Conservation (phyloP, 2,797 vertebrate genomes). For the Brotula barbata region DNA sequence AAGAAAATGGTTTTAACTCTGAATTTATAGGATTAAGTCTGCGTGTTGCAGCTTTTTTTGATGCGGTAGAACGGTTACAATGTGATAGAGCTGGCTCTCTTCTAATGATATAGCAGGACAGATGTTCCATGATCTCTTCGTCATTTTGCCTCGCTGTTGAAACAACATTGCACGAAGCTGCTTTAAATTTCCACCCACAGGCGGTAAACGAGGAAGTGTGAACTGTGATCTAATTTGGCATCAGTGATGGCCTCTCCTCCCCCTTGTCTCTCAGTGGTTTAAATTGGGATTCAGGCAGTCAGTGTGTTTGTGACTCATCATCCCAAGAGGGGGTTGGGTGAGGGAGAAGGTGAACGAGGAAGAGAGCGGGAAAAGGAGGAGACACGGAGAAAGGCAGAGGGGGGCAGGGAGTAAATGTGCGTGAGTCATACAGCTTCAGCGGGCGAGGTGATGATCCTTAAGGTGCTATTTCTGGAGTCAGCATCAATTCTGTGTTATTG, state of each 20-base stretch:
- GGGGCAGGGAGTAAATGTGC: slow-evolving; percentile 13
- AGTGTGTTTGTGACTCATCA: slow-evolving; percentile 59
- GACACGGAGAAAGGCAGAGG: slow-evolving; percentile 28
- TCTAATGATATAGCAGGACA: background rate
- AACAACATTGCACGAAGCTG: slow-evolving; percentile 27
- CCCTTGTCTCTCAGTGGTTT: slow-evolving; percentile 45
- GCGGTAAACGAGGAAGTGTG: slow-evolving; percentile 29
- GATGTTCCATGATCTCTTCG: background rate
- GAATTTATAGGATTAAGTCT: too few relatives aligned
- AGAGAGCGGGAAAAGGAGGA: slow-evolving; percentile 37
- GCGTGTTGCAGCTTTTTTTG: too few relatives aligned
- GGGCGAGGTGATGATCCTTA: slow-evolving; percentile 63
- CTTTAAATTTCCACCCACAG: slow-evolving; percentile 32
- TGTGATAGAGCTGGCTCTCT: background rate
- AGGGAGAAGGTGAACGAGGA: slow-evolving; percentile 30
- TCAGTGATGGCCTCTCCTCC: slow-evolving; percentile 30
- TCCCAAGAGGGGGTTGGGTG: slow-evolving; percentile 29
- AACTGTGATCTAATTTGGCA: slow-evolving; percentile 55
- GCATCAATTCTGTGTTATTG: slow-evolving; percentile 67
- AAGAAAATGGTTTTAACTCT: too few relatives aligned
- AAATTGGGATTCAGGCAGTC: slow-evolving; percentile 52
- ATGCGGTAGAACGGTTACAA: too few relatives aligned
- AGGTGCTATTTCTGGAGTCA: slow-evolving; percentile 70
- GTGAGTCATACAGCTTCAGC: slow-evolving; percentile 63
- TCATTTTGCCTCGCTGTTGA: slow-evolving; percentile 14